Percentiles rank a stretch among this genome's conserved stretches.
These are phyloP conservation scores for Diglossa cyanea DNA, from an alignment of 2,797 vertebrate genomes.

Conservation along the genomic window DNA sequence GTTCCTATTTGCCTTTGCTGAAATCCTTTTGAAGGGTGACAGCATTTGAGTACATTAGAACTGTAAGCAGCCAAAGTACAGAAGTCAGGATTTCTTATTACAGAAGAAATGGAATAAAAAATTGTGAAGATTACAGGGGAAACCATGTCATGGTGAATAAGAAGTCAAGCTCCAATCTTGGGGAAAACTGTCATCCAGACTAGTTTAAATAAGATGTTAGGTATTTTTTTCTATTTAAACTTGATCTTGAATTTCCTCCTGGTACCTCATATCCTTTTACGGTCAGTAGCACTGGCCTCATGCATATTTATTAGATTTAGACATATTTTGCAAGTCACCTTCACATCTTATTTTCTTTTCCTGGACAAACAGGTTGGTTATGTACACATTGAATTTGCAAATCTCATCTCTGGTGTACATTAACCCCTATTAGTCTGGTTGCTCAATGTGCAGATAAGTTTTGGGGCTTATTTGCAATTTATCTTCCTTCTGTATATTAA, in stretches of 20 bases:
- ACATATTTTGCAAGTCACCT: constrained; percentile 65
- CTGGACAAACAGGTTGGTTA: constrained; percentile 59
- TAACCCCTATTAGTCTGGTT: constrained; percentile 23
- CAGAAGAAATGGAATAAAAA: background rate
- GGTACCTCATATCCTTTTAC: background rate
- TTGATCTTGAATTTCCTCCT: background rate
- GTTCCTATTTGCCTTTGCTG: background rate
- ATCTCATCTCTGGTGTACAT: constrained; percentile 21
- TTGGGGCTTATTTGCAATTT: background rate
- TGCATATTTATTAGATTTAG: constrained; percentile 30
- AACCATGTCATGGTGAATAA: background rate
- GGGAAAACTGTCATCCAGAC: background rate
- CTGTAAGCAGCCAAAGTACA: background rate
- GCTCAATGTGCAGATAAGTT: background rate
- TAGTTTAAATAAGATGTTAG: background rate
- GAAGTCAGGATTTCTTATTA: background rate
- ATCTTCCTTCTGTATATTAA: background rate
- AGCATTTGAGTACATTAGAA: background rate
- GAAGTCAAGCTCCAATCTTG: background rate
- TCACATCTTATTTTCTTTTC: constrained; percentile 38
- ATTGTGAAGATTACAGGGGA: background rate
- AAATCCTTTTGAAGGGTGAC: constrained; percentile 3
- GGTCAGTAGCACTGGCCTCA: background rate
- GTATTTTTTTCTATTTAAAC: background rate
- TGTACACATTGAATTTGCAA: constrained; percentile 35